Evolutionary conservation across 2,888 invertebrate genomes (phyloP), one percentile per base, ranked within the genome.

Genomic region (Lepidocyrtoides sp.): DNA sequence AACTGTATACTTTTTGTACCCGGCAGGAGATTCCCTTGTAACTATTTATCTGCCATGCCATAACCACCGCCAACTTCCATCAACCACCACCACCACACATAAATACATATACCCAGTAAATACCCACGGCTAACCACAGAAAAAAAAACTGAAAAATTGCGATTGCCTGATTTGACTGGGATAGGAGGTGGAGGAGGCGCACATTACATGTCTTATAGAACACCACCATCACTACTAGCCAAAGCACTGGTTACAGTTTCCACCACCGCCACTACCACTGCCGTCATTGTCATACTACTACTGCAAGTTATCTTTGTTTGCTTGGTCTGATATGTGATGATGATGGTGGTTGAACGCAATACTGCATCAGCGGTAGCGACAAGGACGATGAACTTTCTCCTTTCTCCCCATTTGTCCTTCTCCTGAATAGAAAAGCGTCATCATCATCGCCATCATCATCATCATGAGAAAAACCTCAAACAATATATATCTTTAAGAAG

Each of bases 311-410:
- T 75, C 44, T 72, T 44, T 17, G 44, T 41, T 81, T 81, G 63
- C 20, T 3, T n/a, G 14, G 12, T 20, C n/a, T 60, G 60, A n/a
- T n/a, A 36, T 82, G 26, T 20, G 44, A 75, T 48, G 26, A 75
- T 72, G 72, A 72, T 72, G 72, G 44, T 44, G 72, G 72, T 44
- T 72, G 44, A 72, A 44, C 41, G 23, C 72, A 72, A 20, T 72
- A 32, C 32, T 32, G 66, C 36, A 36, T 17, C 32, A 72, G 44
- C 72, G 48, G 23, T 29, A 48, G 36, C 79, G 51, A 51, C 69
- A 84, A 85, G 85, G 85, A 85, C 85, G 54, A 51, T 72, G 85
- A 85, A 85, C 85, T 85, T 82, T 82, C 63, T 82, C 60, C 20
- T 81, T 14, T 20, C 66, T 69, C 23, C 26, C 36, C 75, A 75